phyloP scores from a whole-genome alignment of 53 echinoderm and acorn worm species.

The Pentamera pediparva region DNA sequence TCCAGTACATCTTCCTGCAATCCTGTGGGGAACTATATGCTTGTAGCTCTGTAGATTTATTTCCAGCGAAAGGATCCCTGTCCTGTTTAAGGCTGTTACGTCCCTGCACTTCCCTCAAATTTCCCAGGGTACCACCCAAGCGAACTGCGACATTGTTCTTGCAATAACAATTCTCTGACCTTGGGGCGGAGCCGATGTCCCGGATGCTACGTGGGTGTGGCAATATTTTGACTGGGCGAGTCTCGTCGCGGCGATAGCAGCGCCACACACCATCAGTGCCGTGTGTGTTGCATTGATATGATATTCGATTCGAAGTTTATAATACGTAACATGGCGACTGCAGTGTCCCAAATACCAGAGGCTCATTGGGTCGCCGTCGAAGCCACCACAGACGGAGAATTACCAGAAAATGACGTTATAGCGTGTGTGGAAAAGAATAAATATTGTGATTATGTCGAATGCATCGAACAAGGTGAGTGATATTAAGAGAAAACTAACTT shows the following conservation, averaged over 20 bases:
- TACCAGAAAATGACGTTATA: conserved; percentile 35
- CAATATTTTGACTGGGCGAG: conserved; percentile 25
- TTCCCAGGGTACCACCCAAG: neutral
- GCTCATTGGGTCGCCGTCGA: conserved; percentile 25
- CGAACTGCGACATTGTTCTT: conserved; percentile 8
- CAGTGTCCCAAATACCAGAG: conserved; percentile 51
- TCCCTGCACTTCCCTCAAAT: too few species aligned
- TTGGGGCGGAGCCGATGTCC: conserved; percentile 32
- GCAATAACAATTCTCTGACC: conserved; percentile 18
- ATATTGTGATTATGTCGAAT: conserved; percentile 81
- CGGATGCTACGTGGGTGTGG: conserved; percentile 35
- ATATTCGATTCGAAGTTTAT: too few species aligned
- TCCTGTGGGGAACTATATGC: too few species aligned
- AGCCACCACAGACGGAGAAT: conserved; percentile 27
- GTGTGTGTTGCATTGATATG: too few species aligned
- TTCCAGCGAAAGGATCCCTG: too few species aligned
- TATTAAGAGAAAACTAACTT: too few species aligned
- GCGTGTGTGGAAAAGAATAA: conserved; percentile 59
- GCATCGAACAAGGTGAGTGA: conserved; percentile 86
- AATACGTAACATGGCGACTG: conserved; percentile 31
- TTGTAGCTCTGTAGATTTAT: too few species aligned
- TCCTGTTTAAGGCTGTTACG: too few species aligned
- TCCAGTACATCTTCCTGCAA: too few species aligned
- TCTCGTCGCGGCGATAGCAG: neutral
- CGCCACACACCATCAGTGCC: too few species aligned